These are phyloP conservation scores for Meiosimyza decipiens DNA, from an alignment of 2,888 invertebrate genomes.

Conservation along the genomic window DNA sequence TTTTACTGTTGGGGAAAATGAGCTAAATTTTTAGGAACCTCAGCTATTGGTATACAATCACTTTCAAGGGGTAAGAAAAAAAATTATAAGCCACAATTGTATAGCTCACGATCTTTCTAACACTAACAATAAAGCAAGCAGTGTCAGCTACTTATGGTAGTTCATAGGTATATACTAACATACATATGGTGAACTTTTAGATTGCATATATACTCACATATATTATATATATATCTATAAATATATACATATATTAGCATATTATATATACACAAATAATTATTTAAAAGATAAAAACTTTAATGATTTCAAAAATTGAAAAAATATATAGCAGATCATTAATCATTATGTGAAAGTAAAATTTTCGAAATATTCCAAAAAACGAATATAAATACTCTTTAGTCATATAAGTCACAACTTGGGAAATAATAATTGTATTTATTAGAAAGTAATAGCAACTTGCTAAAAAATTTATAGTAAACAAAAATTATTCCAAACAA, in stretches of 20 bases:
- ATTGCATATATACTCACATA: conserved; percentile 9
- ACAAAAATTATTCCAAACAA: conserved; percentile 28
- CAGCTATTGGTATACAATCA: too few species aligned
- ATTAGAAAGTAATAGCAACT: conserved; percentile 20
- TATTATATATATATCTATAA: conserved; percentile 20
- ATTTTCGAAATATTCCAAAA: too few species aligned
- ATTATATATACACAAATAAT: conserved; percentile 17
- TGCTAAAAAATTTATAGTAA: conserved; percentile 14
- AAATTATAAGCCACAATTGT: conserved; percentile 18
- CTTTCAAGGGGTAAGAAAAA: too few species aligned
- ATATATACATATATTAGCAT: conserved; percentile 26
- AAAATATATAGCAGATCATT: too few species aligned
- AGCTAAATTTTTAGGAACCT: too few species aligned
- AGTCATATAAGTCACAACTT: conserved; percentile 34
- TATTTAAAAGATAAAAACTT: background rate
- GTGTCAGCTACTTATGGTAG: conserved; percentile 40
- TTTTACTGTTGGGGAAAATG: too few species aligned
- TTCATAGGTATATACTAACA: conserved; percentile 21
- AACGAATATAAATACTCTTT: conserved; percentile 3
- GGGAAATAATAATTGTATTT: conserved; percentile 30
- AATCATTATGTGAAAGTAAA: too few species aligned
- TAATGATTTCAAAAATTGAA: background rate
- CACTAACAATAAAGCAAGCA: background rate
- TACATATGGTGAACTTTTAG: conserved; percentile 17
- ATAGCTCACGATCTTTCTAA: conserved; percentile 47